Conservation (phyloP, 2,888 invertebrate genomes). For the Hesperia comma region DNA sequence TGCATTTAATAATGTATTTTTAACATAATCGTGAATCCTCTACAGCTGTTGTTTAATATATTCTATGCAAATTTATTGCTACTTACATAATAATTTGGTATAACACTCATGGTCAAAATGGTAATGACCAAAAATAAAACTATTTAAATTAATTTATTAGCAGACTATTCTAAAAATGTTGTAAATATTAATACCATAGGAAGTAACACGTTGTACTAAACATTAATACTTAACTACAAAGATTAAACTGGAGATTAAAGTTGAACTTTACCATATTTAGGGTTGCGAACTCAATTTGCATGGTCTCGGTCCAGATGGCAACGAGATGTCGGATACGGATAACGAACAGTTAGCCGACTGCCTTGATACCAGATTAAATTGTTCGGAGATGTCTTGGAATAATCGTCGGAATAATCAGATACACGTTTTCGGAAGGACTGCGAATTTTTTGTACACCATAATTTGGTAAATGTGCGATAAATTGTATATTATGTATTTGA, state of each 20-base stretch:
- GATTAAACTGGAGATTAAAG: conserved; percentile 14
- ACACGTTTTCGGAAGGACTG: background rate
- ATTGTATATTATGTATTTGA: too few species aligned
- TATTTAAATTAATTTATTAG: too few species aligned
- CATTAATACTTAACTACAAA: background rate
- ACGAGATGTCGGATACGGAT: conserved; percentile 37
- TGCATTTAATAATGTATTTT: too few species aligned
- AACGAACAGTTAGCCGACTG: conserved; percentile 11
- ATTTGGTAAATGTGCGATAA: too few species aligned
- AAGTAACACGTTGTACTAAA: background rate
- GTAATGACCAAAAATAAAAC: too few species aligned
- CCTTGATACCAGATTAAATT: background rate
- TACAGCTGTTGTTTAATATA: too few species aligned
- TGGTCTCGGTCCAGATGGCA: conserved; percentile 60
- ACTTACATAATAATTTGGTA: too few species aligned
- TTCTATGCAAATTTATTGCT: too few species aligned
- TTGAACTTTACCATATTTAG: conserved; percentile 35
- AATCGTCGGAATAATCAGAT: background rate
- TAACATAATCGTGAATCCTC: too few species aligned
- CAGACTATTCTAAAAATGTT: too few species aligned
- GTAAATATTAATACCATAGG: background rate
- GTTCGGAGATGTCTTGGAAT: background rate
- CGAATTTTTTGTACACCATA: too few species aligned
- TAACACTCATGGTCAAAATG: too few species aligned
- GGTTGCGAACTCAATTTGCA: conserved; percentile 43